Conservation (phyloP, 2,888 invertebrate genomes). For the Meteorus cinctellus region DNA sequence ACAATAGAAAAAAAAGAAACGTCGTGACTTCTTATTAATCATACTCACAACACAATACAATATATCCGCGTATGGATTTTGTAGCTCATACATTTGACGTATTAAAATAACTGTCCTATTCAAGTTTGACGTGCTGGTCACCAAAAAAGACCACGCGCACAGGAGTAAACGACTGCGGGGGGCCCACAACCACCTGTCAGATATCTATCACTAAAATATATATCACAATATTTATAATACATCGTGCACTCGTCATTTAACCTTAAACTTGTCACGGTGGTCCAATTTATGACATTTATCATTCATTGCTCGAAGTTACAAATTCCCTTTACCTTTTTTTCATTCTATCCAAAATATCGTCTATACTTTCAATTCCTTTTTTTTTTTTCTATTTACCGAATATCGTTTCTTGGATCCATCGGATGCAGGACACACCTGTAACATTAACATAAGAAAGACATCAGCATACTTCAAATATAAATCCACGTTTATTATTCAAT, state of each 20-base stretch:
- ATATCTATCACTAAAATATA: constrained; percentile 42
- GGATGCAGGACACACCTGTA: constrained; percentile 36
- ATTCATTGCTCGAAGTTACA: constrained; percentile 23
- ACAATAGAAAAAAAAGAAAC: no score
- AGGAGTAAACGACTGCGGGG: constrained; percentile 37
- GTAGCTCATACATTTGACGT: background rate
- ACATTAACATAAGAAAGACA: constrained; percentile 43
- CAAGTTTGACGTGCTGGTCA: background rate
- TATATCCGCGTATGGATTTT: background rate
- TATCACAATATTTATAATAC: constrained; percentile 38
- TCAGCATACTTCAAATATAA: constrained; percentile 16
- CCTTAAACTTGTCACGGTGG: constrained; percentile 20
- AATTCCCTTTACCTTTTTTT: background rate
- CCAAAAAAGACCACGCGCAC: constrained; percentile 11
- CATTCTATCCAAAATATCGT: background rate
- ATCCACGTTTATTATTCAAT: background rate
- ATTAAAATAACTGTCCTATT: background rate
- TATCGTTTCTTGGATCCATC: background rate
- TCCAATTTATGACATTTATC: constrained; percentile 37
- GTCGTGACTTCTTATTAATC: constrained; percentile 19
- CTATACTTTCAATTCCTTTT: constrained; percentile 7
- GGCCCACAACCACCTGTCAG: constrained; percentile 41
- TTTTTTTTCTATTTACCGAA: background rate
- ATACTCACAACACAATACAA: constrained; percentile 19
- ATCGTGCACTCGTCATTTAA: constrained; percentile 26